Evolutionary conservation across 2,888 invertebrate species (phyloP).

Genomic region (Luperina nickerlii): DNA sequence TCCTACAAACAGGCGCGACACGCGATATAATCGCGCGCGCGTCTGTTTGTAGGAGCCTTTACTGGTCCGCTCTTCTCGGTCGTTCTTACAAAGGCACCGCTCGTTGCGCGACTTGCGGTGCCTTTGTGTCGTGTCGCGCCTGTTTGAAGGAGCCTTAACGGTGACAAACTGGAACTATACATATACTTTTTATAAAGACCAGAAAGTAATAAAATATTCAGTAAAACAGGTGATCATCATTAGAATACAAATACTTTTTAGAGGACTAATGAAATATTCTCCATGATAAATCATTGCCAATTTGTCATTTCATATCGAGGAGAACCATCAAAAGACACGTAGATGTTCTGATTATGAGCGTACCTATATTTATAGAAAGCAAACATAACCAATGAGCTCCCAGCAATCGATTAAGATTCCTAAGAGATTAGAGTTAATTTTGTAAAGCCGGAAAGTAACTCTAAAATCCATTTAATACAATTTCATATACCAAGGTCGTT

Average conservation of each 20-base stretch:
- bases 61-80: too few species aligned
- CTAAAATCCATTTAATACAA: conserved; percentile 15
- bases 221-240: background rate
- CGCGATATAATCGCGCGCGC: too few species aligned
- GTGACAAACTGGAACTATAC: too few species aligned
- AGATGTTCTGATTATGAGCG: background rate
- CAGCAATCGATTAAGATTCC: conserved; percentile 8
- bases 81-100: too few species aligned
- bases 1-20: too few species aligned
- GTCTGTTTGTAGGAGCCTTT: too few species aligned
- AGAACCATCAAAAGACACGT: background rate
- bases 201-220: too few species aligned
- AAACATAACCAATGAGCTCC: background rate
- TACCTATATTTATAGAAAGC: background rate
- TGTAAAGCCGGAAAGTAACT: background rate
- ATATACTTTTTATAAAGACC: too few species aligned
- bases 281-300: background rate
- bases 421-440: background rate
- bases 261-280: background rate
- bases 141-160: too few species aligned
- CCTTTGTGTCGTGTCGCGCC: too few species aligned
- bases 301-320: background rate
- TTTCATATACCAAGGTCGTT: background rate
- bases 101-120: too few species aligned
- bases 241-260: too few species aligned